Conservation (phyloP, 1,140 invertebrate genomes). For the Popillia japonica region DNA sequence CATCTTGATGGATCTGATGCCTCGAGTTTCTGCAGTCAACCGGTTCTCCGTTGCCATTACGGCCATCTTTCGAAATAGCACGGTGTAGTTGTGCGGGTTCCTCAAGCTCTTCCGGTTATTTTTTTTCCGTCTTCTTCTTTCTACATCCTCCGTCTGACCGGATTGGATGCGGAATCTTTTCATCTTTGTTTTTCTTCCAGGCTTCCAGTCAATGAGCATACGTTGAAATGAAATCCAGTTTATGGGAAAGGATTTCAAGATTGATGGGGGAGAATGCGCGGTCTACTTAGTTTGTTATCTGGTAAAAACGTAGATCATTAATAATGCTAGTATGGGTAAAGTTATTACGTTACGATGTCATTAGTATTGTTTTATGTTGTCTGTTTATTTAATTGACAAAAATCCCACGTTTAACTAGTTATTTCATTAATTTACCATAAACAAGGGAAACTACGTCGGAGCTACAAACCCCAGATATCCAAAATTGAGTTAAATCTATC, state of each 20-base stretch:
- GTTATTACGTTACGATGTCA: no score
- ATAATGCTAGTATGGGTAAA: no score
- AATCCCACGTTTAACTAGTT: no score
- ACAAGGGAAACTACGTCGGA: no score
- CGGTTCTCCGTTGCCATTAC: neutral
- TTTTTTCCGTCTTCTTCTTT: neutral
- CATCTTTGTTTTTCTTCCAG: neutral
- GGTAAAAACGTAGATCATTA: no score
- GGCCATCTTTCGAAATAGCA: neutral
- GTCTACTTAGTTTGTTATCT: no score
- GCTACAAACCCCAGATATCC: no score
- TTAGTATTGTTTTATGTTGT: no score
- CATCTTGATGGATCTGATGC: constrained; percentile 14
- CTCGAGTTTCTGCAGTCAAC: constrained; percentile 3
- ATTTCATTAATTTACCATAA: no score
- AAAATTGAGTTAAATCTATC: no score
- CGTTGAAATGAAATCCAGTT: neutral
- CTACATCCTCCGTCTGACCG: no score
- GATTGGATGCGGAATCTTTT: neutral
- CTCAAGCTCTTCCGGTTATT: neutral
- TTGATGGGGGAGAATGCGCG: neutral
- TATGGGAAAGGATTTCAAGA: neutral
- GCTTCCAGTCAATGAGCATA: constrained; percentile 9
- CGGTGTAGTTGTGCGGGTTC: neutral
- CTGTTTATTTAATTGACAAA: no score